Percentiles rank a stretch among this genome's conserved stretches.
Evolutionary conservation across 2,113 vertebrate species (phyloP).

Genomic region (Toxotes jaculatrix): DNA sequence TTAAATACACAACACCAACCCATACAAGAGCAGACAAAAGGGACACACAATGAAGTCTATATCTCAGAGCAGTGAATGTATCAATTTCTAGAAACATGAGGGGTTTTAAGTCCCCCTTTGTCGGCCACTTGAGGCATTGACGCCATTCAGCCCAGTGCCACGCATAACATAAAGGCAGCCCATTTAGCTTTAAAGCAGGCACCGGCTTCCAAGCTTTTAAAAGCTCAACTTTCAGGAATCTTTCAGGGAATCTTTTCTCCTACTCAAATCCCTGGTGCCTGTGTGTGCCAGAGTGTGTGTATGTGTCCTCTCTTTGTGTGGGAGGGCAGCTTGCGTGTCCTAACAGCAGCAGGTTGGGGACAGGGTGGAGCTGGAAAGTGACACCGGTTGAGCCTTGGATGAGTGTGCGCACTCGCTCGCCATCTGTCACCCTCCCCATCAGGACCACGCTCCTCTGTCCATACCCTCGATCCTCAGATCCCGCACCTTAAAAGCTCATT

Average conservation of each 20-base stretch:
- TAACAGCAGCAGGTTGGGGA: slow-evolving; percentile 76
- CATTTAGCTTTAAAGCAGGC: slow-evolving; percentile 78
- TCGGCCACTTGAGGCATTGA: slow-evolving; percentile 74
- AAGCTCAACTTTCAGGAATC: slow-evolving; percentile 86
- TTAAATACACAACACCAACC: slow-evolving; percentile 27
- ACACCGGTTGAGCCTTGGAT: slow-evolving; percentile 77
- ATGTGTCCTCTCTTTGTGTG: slow-evolving; percentile 68
- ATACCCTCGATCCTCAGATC: not conserved
- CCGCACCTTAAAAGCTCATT: slow-evolving; percentile 45
- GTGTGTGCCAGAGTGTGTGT: slow-evolving; percentile 52
- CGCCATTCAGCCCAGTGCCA: slow-evolving; percentile 73
- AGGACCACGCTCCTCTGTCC: slow-evolving; percentile 28
- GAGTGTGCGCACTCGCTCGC: slow-evolving; percentile 76
- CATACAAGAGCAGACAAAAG: slow-evolving; percentile 34
- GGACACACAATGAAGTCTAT: slow-evolving; percentile 43
- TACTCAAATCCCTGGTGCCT: slow-evolving; percentile 75
- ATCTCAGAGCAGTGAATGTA: slow-evolving; percentile 34
- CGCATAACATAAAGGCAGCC: slow-evolving; percentile 73
- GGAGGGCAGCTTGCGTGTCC: slow-evolving; percentile 74
- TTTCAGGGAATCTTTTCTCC: slow-evolving; percentile 84
- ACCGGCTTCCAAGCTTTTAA: slow-evolving; percentile 82
- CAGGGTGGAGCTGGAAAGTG: slow-evolving; percentile 82
- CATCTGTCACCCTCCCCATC: slow-evolving; percentile 77
- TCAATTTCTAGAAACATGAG: slow-evolving; percentile 66
- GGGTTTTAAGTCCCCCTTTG: slow-evolving; percentile 66